Conservation (phyloP, 2,113 vertebrate species). For the Pituophis catenifer region DNA sequence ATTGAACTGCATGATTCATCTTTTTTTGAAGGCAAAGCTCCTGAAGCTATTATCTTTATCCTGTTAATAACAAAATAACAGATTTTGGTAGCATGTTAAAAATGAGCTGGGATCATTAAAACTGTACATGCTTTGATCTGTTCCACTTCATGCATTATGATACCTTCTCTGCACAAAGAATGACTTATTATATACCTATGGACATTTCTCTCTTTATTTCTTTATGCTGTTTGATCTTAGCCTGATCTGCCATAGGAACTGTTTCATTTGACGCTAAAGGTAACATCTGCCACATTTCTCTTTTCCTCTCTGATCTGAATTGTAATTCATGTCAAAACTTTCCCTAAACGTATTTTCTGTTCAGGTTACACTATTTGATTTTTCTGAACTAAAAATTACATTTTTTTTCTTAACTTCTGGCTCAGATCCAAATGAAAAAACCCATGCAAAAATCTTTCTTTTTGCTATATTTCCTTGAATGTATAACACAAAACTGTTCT, state of each 20-base stretch:
- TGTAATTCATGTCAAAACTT: background rate
- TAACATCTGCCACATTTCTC: background rate
- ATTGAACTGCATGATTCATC: constrained; percentile 32
- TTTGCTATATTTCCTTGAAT: background rate
- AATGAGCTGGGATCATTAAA: background rate
- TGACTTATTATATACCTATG: constrained; percentile 7
- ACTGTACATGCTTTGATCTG: constrained; percentile 20
- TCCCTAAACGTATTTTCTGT: background rate
- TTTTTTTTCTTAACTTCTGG: background rate
- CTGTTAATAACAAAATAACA: constrained; percentile 4
- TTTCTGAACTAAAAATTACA: background rate
- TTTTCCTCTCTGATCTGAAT: constrained; percentile 13
- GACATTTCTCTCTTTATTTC: background rate
- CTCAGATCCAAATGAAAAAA: background rate
- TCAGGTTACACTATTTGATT: background rate
- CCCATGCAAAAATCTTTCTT: background rate
- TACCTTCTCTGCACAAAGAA: background rate
- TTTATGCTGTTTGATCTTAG: background rate
- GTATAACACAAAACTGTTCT: background rate
- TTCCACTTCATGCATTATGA: constrained; percentile 2
- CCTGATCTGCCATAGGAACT: background rate
- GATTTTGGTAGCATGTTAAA: constrained; percentile 3
- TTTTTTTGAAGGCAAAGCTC: constrained; percentile 35
- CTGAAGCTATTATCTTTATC: background rate
- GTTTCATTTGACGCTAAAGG: background rate